A percentile compares a stretch with the other conserved stretches of the same genome.
phyloP scores from a whole-genome alignment of 2,797 vertebrate species.

The Acestrorhynchus altus region DNA sequence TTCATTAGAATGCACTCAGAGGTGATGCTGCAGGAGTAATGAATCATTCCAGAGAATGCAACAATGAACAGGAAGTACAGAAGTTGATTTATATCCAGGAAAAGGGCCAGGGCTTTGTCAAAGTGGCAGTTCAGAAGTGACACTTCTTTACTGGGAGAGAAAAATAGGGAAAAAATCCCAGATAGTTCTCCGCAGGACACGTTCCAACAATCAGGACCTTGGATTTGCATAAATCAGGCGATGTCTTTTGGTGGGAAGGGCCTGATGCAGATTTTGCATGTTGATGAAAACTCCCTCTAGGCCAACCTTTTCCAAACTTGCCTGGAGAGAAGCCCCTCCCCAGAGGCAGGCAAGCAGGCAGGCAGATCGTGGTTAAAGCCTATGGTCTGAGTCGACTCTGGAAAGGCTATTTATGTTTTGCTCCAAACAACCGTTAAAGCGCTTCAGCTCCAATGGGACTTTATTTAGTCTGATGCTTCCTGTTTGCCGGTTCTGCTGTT shows the following conservation, averaged over 20 bases:
- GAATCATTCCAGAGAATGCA: not conserved
- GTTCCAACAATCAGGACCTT: not conserved
- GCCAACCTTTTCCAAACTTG: not conserved
- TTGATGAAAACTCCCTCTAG: not conserved
- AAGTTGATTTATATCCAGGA: not conserved
- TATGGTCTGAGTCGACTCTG: conserved; percentile 29
- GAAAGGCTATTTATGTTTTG: conserved; percentile 42
- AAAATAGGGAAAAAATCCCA: not conserved
- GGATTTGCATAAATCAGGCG: not conserved
- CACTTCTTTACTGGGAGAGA: not conserved
- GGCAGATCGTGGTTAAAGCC: conserved; percentile 25
- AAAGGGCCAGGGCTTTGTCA: not conserved
- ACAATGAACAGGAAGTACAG: not conserved
- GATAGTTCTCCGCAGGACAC: too few relatives aligned
- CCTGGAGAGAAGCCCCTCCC: conserved; percentile 56
- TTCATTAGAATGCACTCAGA: not conserved
- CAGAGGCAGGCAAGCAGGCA: conserved; percentile 41
- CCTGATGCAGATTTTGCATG: not conserved
- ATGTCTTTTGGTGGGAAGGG: not conserved
- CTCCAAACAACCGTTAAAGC: conserved; percentile 50
- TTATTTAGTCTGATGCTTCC: conserved; percentile 80
- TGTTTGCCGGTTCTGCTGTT: conserved; percentile 69
- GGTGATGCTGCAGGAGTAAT: not conserved
- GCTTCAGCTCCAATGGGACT: conserved; percentile 53
- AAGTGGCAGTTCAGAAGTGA: not conserved